Conservation (phyloP, 2,888 invertebrate species). For the Harmothoe impar region DNA sequence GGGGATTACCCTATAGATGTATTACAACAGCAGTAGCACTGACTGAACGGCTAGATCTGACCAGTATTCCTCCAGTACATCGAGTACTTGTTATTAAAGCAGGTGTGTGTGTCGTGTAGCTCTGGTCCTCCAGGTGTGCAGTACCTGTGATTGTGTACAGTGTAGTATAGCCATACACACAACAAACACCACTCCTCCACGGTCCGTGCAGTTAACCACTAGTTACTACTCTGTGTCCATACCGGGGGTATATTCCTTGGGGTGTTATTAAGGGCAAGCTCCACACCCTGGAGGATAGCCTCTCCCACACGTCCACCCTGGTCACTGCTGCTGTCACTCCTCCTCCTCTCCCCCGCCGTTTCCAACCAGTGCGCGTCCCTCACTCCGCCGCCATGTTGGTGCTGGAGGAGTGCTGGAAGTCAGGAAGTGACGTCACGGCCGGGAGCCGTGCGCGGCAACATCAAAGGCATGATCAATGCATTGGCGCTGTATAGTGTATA, state of each 20-base stretch:
- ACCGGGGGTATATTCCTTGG: no score
- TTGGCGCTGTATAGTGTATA: no score
- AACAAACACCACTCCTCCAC: not conserved
- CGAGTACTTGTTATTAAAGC: no score
- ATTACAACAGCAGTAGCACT: no score
- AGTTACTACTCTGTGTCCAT: not conserved
- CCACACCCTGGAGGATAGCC: not conserved
- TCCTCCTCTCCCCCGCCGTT: not conserved
- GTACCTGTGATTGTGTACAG: not conserved
- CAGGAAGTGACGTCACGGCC: slow-evolving; percentile 41
- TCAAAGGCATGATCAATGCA: no score
- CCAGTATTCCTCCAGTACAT: no score
- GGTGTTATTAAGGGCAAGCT: no score
- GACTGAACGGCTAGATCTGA: no score
- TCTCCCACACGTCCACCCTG: not conserved
- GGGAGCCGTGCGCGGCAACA: not conserved
- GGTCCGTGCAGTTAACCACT: not conserved
- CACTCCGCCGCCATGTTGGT: slow-evolving; percentile 53
- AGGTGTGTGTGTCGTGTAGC: no score
- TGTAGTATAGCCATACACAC: not conserved
- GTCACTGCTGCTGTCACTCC: not conserved
- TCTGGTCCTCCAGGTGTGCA: no score
- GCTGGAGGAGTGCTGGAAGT: not conserved
- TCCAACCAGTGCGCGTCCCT: slow-evolving; percentile 55
- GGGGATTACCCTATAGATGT: no score